Evolutionary conservation across 2,113 vertebrate species (phyloP), one percentile per base, ranked within the genome.

Genomic region (Corvus hawaiiensis): DNA sequence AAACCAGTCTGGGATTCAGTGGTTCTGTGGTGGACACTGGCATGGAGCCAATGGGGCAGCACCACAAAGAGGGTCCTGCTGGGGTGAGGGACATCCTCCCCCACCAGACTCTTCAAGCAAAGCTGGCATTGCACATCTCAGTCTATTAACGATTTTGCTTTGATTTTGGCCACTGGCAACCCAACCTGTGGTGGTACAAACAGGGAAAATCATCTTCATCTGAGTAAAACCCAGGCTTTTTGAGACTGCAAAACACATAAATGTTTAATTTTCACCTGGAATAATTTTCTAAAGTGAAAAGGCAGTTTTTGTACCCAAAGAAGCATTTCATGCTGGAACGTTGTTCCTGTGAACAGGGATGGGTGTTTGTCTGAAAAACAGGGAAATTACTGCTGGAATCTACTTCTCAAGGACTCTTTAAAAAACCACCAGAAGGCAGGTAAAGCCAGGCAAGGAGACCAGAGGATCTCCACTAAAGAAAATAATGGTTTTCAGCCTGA

Each of bases 211-310:
- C 4, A 1, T 58, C 33, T 13, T 33, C 9, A 15, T 15, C 58
- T 15, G 28, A 82, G 67, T n/a, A 52, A 79, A 54, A 62, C 5
- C 0, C 22, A 61, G 11, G 46, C 5, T 46, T 79, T 56, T 49
- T 32, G 49, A 41, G 62, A 7, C 33, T 49, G 37, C 9, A 64
- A 79, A 87, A 52, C 22, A 56, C 18, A 71, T 32, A 72, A 68
- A 56, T 44, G 55, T 89, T 93, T 85, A 22, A 73, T 93, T 78
- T 78, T 48, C 54, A 85, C 49, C 39, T n/a, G 28, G 54, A 69
- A 82, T 49, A 61, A 59, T 73, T 85, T 76, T 66, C 54, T 66
- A 1, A 73, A 87, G 30, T 11, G 32, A 44, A 73, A 89, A 91
- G 66, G 27, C 22, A 52, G 16, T 11, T 79, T 83, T 88, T 68